These are phyloP conservation scores for Melitaea athalia DNA, from an alignment of 2,888 invertebrate genomes.

Conservation along the genomic window DNA sequence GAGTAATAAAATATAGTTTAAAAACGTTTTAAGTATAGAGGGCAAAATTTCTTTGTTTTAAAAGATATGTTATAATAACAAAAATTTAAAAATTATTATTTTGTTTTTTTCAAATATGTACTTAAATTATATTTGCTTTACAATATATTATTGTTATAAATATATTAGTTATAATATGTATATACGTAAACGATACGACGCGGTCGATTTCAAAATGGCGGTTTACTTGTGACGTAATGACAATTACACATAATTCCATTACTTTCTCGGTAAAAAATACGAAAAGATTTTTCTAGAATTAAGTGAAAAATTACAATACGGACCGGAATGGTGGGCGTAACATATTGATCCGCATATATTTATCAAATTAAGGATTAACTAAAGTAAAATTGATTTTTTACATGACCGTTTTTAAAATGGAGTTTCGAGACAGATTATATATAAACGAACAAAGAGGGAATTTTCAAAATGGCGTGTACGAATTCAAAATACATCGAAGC, in stretches of 20 bases:
- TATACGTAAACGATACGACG: slow-evolving; percentile 18
- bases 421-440: slow-evolving; percentile 34
- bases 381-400: slow-evolving; percentile 22
- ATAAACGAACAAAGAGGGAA: slow-evolving; percentile 41
- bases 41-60: too few relatives aligned
- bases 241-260: slow-evolving; percentile 35
- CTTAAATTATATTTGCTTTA: not conserved
- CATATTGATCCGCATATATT: slow-evolving; percentile 21
- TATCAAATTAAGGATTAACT: slow-evolving; percentile 32
- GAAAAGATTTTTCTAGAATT: not conserved
- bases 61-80: too few relatives aligned
- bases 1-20: too few relatives aligned
- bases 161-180: not conserved
- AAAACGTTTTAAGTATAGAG: too few relatives aligned
- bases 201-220: slow-evolving; percentile 75
- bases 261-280: slow-evolving; percentile 9
- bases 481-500: slow-evolving; percentile 54
- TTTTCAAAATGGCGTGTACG: slow-evolving; percentile 47
- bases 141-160: not conserved
- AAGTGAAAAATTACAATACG: not conserved
- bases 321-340: not conserved
- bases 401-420: not conserved
- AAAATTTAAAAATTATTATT: too few relatives aligned
- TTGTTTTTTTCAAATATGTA: too few relatives aligned
- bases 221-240: slow-evolving; percentile 50